A percentile compares a stretch with the other conserved stretches of the same genome.
Evolutionary conservation across 2,113 vertebrate species (phyloP).

Genomic region (Dasypus novemcinctus): DNA sequence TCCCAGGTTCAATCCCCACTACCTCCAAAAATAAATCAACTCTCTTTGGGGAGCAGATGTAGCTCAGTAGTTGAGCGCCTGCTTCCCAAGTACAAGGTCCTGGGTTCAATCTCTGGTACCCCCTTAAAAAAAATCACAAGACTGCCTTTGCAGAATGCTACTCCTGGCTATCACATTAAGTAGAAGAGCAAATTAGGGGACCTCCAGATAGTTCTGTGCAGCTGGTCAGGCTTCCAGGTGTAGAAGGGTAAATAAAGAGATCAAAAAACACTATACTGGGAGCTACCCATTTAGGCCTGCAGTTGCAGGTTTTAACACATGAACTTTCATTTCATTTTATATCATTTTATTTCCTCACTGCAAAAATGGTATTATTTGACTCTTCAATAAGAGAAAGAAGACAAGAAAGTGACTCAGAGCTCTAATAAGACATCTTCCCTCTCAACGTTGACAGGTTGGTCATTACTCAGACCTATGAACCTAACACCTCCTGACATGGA

Average conservation of each 20-base stretch:
- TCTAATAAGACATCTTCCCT: background rate
- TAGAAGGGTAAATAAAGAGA: background rate
- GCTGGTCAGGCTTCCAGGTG: background rate
- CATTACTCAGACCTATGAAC: background rate
- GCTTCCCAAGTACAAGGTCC: too few species aligned
- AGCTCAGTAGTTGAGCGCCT: too few species aligned
- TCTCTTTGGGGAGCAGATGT: too few species aligned
- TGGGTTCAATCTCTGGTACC: too few species aligned
- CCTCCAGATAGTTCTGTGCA: background rate
- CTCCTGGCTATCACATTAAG: background rate
- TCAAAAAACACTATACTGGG: background rate
- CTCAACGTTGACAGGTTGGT: background rate
- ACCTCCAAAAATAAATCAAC: too few species aligned
- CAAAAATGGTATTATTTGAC: background rate
- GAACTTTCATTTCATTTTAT: slow-evolving; percentile 11
- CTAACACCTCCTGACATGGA: background rate
- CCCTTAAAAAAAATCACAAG: background rate
- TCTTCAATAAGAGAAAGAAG: background rate
- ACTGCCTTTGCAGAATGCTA: background rate
- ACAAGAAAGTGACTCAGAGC: background rate
- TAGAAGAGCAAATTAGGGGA: background rate
- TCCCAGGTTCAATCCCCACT: too few species aligned
- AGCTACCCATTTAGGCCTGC: background rate
- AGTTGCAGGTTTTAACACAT: background rate
- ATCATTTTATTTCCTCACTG: slow-evolving; percentile 41